phyloP scores from a whole-genome alignment of 2,113 vertebrate genomes.

The Parus major region DNA sequence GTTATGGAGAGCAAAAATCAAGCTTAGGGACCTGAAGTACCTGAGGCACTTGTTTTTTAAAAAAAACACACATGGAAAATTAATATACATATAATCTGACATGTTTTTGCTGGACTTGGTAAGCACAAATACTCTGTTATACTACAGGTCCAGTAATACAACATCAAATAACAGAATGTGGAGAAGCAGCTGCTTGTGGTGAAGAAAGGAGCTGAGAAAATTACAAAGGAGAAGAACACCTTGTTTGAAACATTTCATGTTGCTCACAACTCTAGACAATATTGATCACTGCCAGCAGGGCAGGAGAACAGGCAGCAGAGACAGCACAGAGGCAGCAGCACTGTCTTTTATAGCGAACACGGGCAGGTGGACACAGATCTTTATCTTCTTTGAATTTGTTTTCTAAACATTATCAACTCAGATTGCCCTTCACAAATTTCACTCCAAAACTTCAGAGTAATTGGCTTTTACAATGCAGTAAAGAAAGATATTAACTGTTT shows the following conservation, averaged over 20 bases:
- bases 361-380: not conserved
- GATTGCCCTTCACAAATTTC: constrained; percentile 73
- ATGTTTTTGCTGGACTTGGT: not conserved
- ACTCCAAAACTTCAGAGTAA: constrained; percentile 72
- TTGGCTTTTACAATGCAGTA: constrained; percentile 81
- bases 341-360: accelerated
- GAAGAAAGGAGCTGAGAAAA: not conserved
- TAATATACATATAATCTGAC: not conserved
- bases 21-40: not conserved
- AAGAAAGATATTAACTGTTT: constrained; percentile 69
- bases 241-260: not conserved
- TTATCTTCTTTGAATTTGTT: constrained; percentile 65
- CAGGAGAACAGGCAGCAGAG: not conserved
- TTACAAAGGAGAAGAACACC: not conserved
- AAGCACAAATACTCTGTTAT: not conserved
- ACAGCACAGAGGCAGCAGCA: not conserved
- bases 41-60: not conserved
- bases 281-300: not conserved
- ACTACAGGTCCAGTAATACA: not conserved
- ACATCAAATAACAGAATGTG: not conserved
- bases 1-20: not conserved
- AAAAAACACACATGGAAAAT: not conserved
- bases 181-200: not conserved
- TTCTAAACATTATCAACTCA: constrained; percentile 76
- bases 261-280: not conserved